phyloP scores from a whole-genome alignment of 2,113 vertebrate genomes.

The Caranx melampygus region DNA sequence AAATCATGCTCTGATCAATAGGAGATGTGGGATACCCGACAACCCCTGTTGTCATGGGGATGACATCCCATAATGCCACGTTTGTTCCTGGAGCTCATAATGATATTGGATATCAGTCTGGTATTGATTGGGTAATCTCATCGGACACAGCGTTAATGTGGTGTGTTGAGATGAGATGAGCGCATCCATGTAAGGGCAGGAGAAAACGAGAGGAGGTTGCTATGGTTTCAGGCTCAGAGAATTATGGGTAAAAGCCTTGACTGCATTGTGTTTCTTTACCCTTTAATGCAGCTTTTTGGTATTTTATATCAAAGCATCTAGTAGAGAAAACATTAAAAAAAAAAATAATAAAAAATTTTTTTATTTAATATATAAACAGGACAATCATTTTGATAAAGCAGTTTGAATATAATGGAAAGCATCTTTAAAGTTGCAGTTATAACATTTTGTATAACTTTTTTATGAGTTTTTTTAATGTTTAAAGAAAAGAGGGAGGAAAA shows the following conservation, averaged over 20 bases:
- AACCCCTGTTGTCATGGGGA: slow-evolving; percentile 52
- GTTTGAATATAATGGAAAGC: background rate
- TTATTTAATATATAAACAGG: background rate
- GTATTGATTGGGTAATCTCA: slow-evolving; percentile 59
- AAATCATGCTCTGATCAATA: slow-evolving; percentile 51
- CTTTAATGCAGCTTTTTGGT: background rate
- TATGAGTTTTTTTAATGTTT: too few relatives aligned
- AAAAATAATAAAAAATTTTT: too few relatives aligned
- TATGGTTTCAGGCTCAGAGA: slow-evolving; percentile 13
- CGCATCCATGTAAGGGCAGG: background rate
- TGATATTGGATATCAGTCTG: slow-evolving; percentile 53
- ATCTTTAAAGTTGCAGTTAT: too few relatives aligned
- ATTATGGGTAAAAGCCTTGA: background rate
- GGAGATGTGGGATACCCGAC: slow-evolving; percentile 26
- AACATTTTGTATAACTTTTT: too few relatives aligned
- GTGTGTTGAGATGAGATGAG: background rate
- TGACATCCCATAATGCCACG: slow-evolving; percentile 49
- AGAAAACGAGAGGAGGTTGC: background rate
- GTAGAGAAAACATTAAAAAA: background rate
- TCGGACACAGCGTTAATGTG: slow-evolving; percentile 10
- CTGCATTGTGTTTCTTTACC: background rate
- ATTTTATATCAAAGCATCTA: background rate
- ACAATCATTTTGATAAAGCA: background rate
- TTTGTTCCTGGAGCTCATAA: slow-evolving; percentile 49
- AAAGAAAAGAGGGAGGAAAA: too few relatives aligned